Evolutionary conservation across 2,888 invertebrate species (phyloP).

Genomic region (Myopa testacea): DNA sequence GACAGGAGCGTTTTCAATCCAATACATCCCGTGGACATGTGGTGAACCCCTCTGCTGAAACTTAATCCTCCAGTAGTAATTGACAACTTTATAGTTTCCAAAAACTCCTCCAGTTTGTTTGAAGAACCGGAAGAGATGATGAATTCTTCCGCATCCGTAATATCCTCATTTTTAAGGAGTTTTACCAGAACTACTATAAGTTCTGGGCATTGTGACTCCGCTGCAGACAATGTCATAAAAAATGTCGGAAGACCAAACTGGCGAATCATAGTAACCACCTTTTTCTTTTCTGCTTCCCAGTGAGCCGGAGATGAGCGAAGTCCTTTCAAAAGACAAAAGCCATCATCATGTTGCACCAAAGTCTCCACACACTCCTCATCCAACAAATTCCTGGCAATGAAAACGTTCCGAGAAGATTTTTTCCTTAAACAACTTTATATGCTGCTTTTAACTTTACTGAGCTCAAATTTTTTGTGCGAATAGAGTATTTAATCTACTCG

Average conservation of each 20-base stretch:
- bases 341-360: constrained; percentile 40
- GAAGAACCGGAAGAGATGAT: constrained; percentile 36
- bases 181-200: constrained; percentile 32
- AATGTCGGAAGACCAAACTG: constrained; percentile 40
- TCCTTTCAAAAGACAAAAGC: constrained; percentile 38
- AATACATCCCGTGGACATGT: constrained; percentile 42
- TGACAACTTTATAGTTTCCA: constrained; percentile 15
- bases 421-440: constrained; percentile 40
- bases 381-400: constrained; percentile 28
- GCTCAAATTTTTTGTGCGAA: constrained; percentile 41
- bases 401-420: constrained; percentile 1
- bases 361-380: constrained; percentile 36
- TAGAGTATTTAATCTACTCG: not conserved
- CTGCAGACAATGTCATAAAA: constrained; percentile 37
- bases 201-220: constrained; percentile 38
- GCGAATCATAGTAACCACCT: constrained; percentile 40
- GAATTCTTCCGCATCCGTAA: constrained; percentile 35
- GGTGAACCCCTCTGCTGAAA: constrained; percentile 44
- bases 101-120: constrained; percentile 34
- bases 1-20: constrained; percentile 35
- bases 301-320: constrained; percentile 45
- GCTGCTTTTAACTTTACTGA: constrained; percentile 35
- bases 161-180: constrained; percentile 3
- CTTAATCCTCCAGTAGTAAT: constrained; percentile 44
- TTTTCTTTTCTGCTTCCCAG: constrained; percentile 46